Percentiles rank a stretch among this genome's conserved stretches.
These are phyloP conservation scores for Babyrousa celebensis DNA, from an alignment of 2,797 vertebrate genomes.

Conservation along the genomic window DNA sequence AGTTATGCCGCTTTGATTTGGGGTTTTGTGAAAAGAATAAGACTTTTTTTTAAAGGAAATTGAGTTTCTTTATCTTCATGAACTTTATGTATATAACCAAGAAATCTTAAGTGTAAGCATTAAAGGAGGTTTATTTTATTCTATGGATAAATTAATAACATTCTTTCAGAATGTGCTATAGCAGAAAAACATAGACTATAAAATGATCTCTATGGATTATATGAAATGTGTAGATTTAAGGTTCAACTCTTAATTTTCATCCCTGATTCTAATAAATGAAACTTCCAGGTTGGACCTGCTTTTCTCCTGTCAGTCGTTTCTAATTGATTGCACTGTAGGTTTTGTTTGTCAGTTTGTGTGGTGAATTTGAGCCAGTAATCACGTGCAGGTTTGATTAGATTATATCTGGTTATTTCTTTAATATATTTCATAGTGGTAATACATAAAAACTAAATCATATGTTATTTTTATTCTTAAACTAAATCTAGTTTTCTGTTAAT, in stretches of 20 bases:
- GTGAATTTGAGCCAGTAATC: slow-evolving; percentile 49
- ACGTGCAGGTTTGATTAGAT: background rate
- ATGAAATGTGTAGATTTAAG: background rate
- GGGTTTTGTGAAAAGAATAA: slow-evolving; percentile 51
- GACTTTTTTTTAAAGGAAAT: slow-evolving; percentile 58
- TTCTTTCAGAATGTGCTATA: slow-evolving; percentile 44
- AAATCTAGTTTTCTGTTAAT: slow-evolving; percentile 66
- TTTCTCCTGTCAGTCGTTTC: slow-evolving; percentile 22
- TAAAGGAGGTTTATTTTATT: slow-evolving; percentile 4
- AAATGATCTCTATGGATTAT: slow-evolving; percentile 38
- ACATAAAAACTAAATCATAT: slow-evolving; percentile 38
- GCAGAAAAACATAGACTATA: slow-evolving; percentile 30
- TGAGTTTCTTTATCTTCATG: slow-evolving; percentile 65
- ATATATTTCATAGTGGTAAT: slow-evolving; percentile 38
- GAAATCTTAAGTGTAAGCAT: background rate
- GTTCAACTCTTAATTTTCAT: slow-evolving; percentile 6
- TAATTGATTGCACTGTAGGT: slow-evolving; percentile 27
- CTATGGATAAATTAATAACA: background rate
- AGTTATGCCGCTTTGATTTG: slow-evolving; percentile 41
- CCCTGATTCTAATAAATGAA: slow-evolving; percentile 44
- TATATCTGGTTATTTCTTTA: slow-evolving; percentile 44
- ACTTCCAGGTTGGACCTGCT: background rate
- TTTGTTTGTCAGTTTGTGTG: slow-evolving; percentile 51
- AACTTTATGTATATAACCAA: slow-evolving; percentile 13
- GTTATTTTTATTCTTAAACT: slow-evolving; percentile 45